A percentile compares a stretch with the other conserved stretches of the same genome.
These are phyloP conservation scores for Megalonaias nervosa DNA, from an alignment of 1,140 invertebrate species.

Conservation along the genomic window DNA sequence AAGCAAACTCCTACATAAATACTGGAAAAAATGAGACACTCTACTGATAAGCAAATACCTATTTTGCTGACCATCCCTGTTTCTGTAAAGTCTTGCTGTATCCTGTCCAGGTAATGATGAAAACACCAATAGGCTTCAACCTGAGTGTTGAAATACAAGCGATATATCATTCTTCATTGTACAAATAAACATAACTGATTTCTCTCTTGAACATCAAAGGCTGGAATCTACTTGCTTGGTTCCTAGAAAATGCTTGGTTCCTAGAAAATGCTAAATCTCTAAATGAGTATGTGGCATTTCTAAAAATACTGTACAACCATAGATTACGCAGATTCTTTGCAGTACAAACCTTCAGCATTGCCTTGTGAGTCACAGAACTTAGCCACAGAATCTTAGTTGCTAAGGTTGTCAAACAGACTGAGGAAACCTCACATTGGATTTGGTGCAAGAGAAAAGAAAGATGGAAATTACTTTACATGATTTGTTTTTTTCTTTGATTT, in stretches of 20 bases:
- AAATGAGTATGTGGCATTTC: neutral
- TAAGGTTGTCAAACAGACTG: too few species aligned
- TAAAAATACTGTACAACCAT: neutral
- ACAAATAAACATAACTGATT: neutral
- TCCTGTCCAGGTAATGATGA: slow-evolving; percentile 62
- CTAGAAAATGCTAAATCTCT: neutral
- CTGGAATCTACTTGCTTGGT: neutral
- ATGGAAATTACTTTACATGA: neutral
- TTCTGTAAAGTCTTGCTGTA: slow-evolving; percentile 65
- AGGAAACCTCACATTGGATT: too few species aligned
- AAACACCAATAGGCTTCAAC: slow-evolving; percentile 70
- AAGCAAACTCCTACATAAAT: too few species aligned
- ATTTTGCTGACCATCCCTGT: slow-evolving; percentile 67
- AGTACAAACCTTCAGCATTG: too few species aligned
- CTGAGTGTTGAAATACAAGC: slow-evolving; percentile 37
- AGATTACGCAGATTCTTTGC: too few species aligned
- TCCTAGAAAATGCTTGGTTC: neutral
- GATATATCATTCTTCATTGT: too few species aligned
- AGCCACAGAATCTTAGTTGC: too few species aligned
- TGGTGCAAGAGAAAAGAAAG: too few species aligned
- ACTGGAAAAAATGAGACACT: neutral
- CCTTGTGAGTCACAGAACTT: too few species aligned
- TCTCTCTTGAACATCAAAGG: neutral
- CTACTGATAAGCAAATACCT: slow-evolving; percentile 43
- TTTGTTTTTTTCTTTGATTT: too few species aligned